Evolutionary conservation across 2,797 vertebrate genomes (phyloP).

Genomic region (Molossus molossus): DNA sequence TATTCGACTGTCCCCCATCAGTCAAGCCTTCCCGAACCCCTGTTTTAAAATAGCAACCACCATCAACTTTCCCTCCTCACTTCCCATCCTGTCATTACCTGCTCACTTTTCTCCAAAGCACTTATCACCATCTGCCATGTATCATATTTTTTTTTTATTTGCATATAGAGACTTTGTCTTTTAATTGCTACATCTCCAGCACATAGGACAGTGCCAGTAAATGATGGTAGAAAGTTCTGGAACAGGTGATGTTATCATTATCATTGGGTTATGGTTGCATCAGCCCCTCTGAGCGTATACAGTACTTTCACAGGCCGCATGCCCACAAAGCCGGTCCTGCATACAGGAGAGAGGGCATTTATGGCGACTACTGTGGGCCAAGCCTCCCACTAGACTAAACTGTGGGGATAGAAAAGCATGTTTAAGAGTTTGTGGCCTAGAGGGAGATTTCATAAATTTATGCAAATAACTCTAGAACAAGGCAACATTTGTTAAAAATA

Average conservation of each 20-base stretch:
- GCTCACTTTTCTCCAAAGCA: slow-evolving; percentile 28
- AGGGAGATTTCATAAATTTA: background rate
- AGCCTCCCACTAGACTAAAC: background rate
- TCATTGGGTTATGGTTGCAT: background rate
- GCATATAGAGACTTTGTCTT: background rate
- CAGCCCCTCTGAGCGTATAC: background rate
- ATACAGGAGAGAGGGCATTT: background rate
- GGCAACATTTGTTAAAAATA: slow-evolving; percentile 53
- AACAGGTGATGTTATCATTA: background rate
- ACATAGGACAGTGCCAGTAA: background rate
- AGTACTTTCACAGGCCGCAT: background rate
- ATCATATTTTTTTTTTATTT: slow-evolving; percentile 20
- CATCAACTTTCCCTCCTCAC: background rate
- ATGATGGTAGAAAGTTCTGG: slow-evolving; percentile 19
- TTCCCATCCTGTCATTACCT: background rate
- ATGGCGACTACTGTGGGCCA: background rate
- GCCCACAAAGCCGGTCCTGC: background rate
- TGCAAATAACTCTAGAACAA: slow-evolving; percentile 48
- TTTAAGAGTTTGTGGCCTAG: background rate
- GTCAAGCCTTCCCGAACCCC: background rate
- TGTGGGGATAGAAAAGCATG: background rate
- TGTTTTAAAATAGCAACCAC: background rate
- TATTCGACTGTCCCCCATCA: background rate
- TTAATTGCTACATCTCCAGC: background rate
- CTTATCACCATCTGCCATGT: background rate